Conservation (phyloP, 2,113 vertebrate species). For the Pangasianodon hypophthalmus region DNA sequence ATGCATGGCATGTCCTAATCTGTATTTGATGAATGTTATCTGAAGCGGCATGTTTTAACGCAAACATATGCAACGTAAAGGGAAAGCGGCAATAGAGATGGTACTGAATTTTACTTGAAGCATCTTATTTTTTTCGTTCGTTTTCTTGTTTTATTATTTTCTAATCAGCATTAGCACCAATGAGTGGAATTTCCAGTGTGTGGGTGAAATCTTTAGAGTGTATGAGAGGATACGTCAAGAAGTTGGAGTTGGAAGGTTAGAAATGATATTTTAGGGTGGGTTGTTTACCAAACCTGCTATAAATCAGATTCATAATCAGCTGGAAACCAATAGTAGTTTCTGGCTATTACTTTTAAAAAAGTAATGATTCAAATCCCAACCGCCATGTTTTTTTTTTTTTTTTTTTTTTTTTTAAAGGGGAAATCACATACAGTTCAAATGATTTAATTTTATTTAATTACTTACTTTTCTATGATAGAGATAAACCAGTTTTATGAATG, state of each 20-base stretch:
- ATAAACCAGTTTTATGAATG: neutral
- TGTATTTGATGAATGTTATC: neutral
- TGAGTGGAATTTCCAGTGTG: neutral
- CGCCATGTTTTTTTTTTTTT: neutral
- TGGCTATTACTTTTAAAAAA: neutral
- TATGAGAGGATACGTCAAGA: neutral
- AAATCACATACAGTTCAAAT: neutral
- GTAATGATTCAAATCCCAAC: neutral
- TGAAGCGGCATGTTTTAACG: neutral
- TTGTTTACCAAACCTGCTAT: neutral
- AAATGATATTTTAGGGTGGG: neutral
- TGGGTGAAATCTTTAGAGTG: neutral
- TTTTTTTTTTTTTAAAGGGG: neutral
- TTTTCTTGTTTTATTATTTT: neutral
- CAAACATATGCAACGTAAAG: neutral
- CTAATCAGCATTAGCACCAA: neutral
- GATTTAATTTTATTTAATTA: neutral
- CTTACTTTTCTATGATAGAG: neutral
- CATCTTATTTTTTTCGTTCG: neutral
- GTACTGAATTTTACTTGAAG: neutral
- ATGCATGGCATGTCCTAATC: neutral
- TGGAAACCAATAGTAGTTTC: neutral
- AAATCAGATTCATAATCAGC: neutral
- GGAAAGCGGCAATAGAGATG: constrained; percentile 17
- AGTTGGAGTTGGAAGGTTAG: neutral